Conservation (phyloP, 2,888 invertebrate genomes). For the Gymnoscelis rufifasciata region DNA sequence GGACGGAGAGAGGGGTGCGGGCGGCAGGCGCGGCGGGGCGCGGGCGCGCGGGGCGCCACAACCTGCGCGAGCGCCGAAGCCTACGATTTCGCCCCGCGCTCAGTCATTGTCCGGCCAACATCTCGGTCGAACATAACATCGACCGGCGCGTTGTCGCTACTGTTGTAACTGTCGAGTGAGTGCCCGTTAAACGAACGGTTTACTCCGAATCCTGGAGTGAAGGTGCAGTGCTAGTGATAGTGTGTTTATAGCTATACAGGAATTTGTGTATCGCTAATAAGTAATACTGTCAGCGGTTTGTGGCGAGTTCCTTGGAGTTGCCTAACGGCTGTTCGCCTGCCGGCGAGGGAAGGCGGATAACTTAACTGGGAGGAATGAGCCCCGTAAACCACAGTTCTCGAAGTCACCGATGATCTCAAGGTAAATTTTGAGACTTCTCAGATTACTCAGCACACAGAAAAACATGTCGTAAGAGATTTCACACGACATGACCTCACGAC, state of each 20-base stretch:
- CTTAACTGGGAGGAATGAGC: constrained; percentile 77
- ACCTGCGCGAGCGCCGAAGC: constrained; percentile 61
- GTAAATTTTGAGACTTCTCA: constrained; percentile 32
- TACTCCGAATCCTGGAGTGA: constrained; percentile 62
- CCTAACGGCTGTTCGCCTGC: constrained; percentile 73
- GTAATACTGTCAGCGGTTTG: constrained; percentile 61
- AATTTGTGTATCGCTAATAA: constrained; percentile 74
- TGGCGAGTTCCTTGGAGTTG: constrained; percentile 63
- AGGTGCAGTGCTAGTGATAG: constrained; percentile 74
- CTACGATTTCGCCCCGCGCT: constrained; percentile 52
- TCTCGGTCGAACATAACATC: constrained; percentile 62
- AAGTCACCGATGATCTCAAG: constrained; percentile 79
- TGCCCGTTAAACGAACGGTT: constrained; percentile 67
- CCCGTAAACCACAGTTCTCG: constrained; percentile 69
- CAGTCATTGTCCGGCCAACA: constrained; percentile 75
- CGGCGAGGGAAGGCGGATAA: constrained; percentile 71
- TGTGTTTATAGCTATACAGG: constrained; percentile 76
- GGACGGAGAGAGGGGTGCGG: constrained; percentile 33
- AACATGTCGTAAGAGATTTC: constrained; percentile 62
- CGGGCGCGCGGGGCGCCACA: constrained; percentile 37
- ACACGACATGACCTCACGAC: constrained; percentile 57
- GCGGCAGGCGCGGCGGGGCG: constrained; percentile 30
- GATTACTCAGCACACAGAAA: constrained; percentile 3
- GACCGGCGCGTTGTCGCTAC: constrained; percentile 65
- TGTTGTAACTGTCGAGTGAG: constrained; percentile 59